Percentiles rank a stretch among this genome's conserved stretches.
Conservation (phyloP, 2,797 vertebrate species). For the Leptatherina wallacei region DNA sequence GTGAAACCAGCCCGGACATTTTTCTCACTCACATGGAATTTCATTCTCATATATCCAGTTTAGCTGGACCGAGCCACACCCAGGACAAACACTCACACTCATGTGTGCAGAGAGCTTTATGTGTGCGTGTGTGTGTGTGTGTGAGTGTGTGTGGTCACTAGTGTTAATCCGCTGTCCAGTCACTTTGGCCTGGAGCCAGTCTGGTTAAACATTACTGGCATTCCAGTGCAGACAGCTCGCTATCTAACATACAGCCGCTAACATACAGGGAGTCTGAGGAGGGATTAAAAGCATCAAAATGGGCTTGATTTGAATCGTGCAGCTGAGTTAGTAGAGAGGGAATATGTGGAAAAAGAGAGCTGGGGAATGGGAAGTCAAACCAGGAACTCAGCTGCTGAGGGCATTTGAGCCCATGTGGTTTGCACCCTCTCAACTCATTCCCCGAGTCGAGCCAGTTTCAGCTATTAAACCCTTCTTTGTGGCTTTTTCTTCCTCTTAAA, state of each 20-base stretch:
- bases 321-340: background rate
- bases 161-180: slow-evolving; percentile 55
- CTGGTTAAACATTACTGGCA: slow-evolving; percentile 71
- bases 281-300: background rate
- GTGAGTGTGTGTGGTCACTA: slow-evolving; percentile 21
- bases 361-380: background rate
- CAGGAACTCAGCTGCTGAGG: background rate
- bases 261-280: slow-evolving; percentile 1
- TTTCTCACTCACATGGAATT: slow-evolving; percentile 8
- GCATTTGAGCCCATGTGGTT: slow-evolving; percentile 1
- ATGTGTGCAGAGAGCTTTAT: slow-evolving; percentile 5
- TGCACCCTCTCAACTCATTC: background rate
- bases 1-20: slow-evolving; percentile 7
- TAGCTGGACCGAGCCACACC: slow-evolving; percentile 11
- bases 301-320: background rate
- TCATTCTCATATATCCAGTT: background rate
- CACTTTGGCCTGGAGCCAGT: slow-evolving; percentile 61
- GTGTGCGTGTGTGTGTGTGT: slow-evolving; percentile 20
- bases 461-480: slow-evolving; percentile 22
- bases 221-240: slow-evolving; percentile 51
- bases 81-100: slow-evolving; percentile 9
- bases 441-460: slow-evolving; percentile 17
- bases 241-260: slow-evolving; percentile 16
- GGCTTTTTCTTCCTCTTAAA: slow-evolving; percentile 12
- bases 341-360: background rate